Conservation (phyloP, 2,797 vertebrate genomes). For the Selene dorsalis region DNA sequence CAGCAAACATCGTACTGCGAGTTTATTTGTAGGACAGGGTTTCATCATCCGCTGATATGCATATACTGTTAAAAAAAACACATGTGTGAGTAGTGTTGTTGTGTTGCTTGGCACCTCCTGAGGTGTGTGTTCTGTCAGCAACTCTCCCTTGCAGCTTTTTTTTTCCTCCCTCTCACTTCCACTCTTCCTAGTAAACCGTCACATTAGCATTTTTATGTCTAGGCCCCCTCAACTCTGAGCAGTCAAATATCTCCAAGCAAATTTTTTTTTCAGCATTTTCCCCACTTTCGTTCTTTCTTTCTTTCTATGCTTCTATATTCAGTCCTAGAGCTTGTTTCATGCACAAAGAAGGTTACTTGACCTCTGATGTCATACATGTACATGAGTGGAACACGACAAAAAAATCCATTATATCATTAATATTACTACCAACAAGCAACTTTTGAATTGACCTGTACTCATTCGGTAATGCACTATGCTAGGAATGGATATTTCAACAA, state of each 20-base stretch:
- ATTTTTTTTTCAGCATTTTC: not conserved
- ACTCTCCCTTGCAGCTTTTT: constrained; percentile 62
- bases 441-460: constrained; percentile 73
- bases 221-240: constrained; percentile 64
- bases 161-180: constrained; percentile 31
- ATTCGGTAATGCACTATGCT: constrained; percentile 77
- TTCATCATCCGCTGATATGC: constrained; percentile 63
- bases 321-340: constrained; percentile 76
- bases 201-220: constrained; percentile 74
- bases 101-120: constrained; percentile 72
- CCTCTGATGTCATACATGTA: constrained; percentile 76
- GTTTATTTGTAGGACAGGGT: constrained; percentile 44
- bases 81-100: constrained; percentile 23
- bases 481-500: constrained; percentile 74
- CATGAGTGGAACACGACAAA: constrained; percentile 73
- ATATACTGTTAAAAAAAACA: constrained; percentile 38
- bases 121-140: constrained; percentile 87
- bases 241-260: constrained; percentile 73
- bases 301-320: constrained; percentile 61
- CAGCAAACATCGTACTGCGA: constrained; percentile 19
- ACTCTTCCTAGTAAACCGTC: constrained; percentile 67
- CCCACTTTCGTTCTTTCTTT: constrained; percentile 19
- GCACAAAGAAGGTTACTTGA: constrained; percentile 75
- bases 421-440: constrained; percentile 78
- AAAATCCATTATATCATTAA: constrained; percentile 74